Base-by-base conservation (phyloP, 2,797 vertebrate species). In the Lithobates pipiens region DNA sequence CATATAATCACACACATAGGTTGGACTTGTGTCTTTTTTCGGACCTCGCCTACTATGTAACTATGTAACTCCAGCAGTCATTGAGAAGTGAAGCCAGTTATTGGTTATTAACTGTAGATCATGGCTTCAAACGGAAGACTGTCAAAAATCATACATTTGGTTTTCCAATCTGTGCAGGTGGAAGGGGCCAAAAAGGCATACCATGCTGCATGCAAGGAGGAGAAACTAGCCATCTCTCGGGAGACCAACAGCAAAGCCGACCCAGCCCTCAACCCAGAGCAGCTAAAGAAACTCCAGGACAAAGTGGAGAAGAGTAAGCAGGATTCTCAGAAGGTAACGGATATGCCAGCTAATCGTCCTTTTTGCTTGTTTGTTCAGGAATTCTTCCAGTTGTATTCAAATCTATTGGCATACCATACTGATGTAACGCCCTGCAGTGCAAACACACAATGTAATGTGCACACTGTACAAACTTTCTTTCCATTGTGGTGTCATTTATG, bases 221-320 rank as follows among this genome's bases (percentile, higher is more conserved):
- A 99, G 92, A 99, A 99, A 74, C 89, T 98, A 85, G 98, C 98
- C 50, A 88, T 95, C 82, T 98, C 96, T 76, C 93, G 98, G 77
- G 98, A 99, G 90, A 95, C 89, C 74, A 97, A 95, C 86, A 97
- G 97, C 93, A 99, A 97, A 89, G 94, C 97, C 25, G 98, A 99
- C 80, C 98, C 95, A 63, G 96, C 96, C 67, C 94, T 96, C 88
- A 99, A 98, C 90, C 96, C 98, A 0, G 98, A 99, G 0, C 95
- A 96, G 25, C 96, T 97, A 75, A 99, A 98, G 94, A 99, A 99
- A 89, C 92, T 99, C 18, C 97, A 99, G 89, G 98, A 99, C 91
- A 99, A 99, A 93, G 94, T 99, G 91, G 98, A 99, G 89, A 99
- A 96, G 85, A 97, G 97, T 93, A 98, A 99, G 85, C 97, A 99